phyloP scores from a whole-genome alignment of 2,888 invertebrate species.

The Aquatica leii region DNA sequence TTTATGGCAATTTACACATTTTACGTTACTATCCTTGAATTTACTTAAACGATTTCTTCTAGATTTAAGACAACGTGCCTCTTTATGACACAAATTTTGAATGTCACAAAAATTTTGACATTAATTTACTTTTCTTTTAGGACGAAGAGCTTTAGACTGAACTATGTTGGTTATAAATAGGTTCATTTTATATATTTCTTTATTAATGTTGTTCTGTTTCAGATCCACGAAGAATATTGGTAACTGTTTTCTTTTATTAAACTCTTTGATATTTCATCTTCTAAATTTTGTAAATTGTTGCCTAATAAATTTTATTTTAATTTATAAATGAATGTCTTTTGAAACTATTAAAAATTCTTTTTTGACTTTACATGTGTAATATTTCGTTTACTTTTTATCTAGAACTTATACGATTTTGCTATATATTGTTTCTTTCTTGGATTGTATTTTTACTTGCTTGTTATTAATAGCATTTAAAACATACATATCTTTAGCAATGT shows the following conservation, averaged over 20 bases:
- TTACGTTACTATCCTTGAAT: conserved; percentile 5
- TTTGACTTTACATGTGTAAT: neutral
- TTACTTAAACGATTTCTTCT: neutral
- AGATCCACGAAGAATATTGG: too few species aligned
- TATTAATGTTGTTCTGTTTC: too few species aligned
- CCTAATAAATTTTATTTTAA: too few species aligned
- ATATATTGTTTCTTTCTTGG: neutral
- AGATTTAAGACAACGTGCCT: neutral
- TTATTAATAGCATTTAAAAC: neutral
- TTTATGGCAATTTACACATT: neutral
- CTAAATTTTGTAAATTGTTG: too few species aligned
- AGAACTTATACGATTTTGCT: neutral
- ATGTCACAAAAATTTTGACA: neutral
- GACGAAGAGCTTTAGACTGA: neutral
- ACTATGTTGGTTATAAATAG: too few species aligned
- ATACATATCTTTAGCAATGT: neutral
- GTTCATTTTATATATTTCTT: too few species aligned
- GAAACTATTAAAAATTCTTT: too few species aligned
- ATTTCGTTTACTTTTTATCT: neutral
- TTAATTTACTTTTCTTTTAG: too few species aligned
- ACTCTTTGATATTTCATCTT: too few species aligned
- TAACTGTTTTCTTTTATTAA: too few species aligned
- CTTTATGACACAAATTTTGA: neutral
- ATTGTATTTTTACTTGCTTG: neutral
- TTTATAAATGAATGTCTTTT: too few species aligned